A percentile compares a stretch with the other conserved stretches of the same genome.
phyloP scores from a whole-genome alignment of 2,888 invertebrate species.

The Chymomyza procnemis region DNA sequence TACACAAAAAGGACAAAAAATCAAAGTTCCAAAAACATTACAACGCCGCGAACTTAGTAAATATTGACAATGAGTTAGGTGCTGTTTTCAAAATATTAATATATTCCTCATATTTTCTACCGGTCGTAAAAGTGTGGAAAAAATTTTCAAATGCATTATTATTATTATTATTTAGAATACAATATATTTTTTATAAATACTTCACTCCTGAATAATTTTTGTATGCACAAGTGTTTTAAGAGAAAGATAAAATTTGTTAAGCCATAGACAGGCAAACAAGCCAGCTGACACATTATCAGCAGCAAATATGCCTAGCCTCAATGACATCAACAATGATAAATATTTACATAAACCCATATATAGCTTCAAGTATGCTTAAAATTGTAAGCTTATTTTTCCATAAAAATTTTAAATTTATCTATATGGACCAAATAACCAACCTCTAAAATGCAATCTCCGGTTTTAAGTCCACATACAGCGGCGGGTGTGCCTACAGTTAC shows the following conservation, averaged over 20 bases:
- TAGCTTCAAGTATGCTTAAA: not conserved
- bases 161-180: too few relatives aligned
- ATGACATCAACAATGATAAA: not conserved
- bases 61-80: too few relatives aligned
- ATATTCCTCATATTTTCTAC: too few relatives aligned
- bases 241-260: not conserved
- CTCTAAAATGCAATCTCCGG: slow-evolving; percentile 86
- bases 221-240: slow-evolving; percentile 7
- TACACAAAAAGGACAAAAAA: too few relatives aligned
- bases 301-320: not conserved
- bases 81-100: too few relatives aligned
- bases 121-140: too few relatives aligned
- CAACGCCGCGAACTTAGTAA: too few relatives aligned
- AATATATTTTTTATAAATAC: not conserved
- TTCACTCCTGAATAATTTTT: not conserved
- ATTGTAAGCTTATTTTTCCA: not conserved
- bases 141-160: not conserved
- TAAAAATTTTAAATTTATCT: slow-evolving; percentile 5
- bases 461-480: slow-evolving; percentile 82
- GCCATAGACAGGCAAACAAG: not conserved
- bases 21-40: too few relatives aligned
- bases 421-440: slow-evolving; percentile 78
- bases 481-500: slow-evolving; percentile 83
- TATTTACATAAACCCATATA: not conserved
- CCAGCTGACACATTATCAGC: slow-evolving; percentile 12